A percentile compares a stretch with the other conserved stretches of the same genome.
These are phyloP conservation scores for Pemphredon lugubris DNA, from an alignment of 2,888 invertebrate species.

Conservation along the genomic window DNA sequence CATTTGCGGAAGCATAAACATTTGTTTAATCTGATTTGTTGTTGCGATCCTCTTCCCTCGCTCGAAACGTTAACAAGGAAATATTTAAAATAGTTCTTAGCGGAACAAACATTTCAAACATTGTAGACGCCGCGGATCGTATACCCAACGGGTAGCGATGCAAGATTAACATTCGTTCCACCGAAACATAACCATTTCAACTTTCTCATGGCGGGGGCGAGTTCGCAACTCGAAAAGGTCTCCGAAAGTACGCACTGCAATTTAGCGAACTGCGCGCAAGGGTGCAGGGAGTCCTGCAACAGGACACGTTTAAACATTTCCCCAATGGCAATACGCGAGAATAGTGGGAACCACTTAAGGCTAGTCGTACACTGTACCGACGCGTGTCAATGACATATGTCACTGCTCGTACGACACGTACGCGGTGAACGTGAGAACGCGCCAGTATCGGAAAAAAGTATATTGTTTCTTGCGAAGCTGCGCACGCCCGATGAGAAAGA, in stretches of 20 bases:
- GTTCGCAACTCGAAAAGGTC: neutral
- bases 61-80: no score
- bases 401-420: slow-evolving; percentile 45
- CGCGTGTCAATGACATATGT: slow-evolving; percentile 53
- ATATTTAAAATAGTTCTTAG: no score
- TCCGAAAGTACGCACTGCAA: slow-evolving; percentile 8
- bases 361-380: slow-evolving; percentile 27
- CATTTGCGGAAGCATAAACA: no score
- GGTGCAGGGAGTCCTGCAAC: no score
- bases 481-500: neutral
- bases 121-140: no score
- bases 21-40: no score
- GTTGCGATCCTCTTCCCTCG: no score
- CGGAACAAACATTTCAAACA: no score
- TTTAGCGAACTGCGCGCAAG: slow-evolving; percentile 16
- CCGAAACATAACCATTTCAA: no score
- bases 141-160: no score
- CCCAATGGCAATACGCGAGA: neutral
- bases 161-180: no score
- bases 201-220: no score
- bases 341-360: slow-evolving; percentile 38
- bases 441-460: slow-evolving; percentile 32
- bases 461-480: slow-evolving; percentile 42
- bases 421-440: slow-evolving; percentile 53
- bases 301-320: slow-evolving; percentile 29